Base-by-base conservation (phyloP, 1,140 invertebrate species). In the Plutomurus gul region DNA sequence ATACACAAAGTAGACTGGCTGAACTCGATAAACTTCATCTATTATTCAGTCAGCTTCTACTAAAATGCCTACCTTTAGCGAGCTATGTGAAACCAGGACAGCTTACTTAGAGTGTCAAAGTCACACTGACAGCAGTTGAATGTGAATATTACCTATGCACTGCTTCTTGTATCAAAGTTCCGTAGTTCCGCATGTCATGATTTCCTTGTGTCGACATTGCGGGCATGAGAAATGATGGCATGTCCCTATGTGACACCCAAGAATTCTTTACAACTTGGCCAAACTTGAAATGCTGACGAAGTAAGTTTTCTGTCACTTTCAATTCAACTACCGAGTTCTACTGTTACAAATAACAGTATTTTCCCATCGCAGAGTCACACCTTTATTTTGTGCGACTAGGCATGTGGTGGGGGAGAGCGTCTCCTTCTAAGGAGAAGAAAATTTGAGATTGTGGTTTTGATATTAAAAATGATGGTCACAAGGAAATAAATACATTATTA, bases 101-200 rank as follows among this genome's bases (percentile, higher is more conserved):
- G 56, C 56, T 65, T 65, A 65, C 56, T 65, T 65, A 65, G 56
- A 65, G 56, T 65, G 56, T 65, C 56, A 65, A 65, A 65, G 56
- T 65, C 56, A 65, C 56, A 65, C 56, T 65, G 56, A 65, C 56
- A 65, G 56, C 16, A 30, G 27, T 33, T 30, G 56, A 36, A 27
- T 65, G 22, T 65, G 56, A 33, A 65, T 65, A 65, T 65, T 65
- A 65, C 47, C 20, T 11, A 51, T n/a, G 18, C 2, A 6, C n/a
- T 51, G 20, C 47, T 51, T 22, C 27, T n/a, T 33, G 25, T 65
- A 65, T 65, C 25, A 33, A 65, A 33, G 56, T 65, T 65, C 56
- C 56, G 56, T 65, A 65, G 56, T 65, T 65, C 56, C 56, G 56
- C 36, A 65, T 65, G 30, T 65, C 56, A 65, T 65, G 56, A 65